Base-by-base conservation (phyloP, 2,797 vertebrate genomes). In the Ibycter americanus region DNA sequence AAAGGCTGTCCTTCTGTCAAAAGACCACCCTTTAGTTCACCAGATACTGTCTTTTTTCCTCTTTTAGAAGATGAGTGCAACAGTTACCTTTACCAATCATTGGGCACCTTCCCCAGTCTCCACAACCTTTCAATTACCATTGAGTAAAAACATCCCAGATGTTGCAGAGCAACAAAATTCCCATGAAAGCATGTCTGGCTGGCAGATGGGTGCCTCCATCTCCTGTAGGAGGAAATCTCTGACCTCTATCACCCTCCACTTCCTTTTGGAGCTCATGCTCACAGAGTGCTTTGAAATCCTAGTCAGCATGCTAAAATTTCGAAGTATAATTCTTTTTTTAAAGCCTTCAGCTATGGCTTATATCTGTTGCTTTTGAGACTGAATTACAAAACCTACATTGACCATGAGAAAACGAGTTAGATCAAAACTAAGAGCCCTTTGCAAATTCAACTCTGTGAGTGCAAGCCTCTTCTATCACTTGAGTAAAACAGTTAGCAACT, bases 401-500 rank as follows among this genome's bases (percentile, higher is more conserved):
- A 78, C 26, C 4, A 32, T 13, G 13, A 80, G 26, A 94, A 94
- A 95, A 56, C 0, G 6, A 56, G 25, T 54, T 59, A 38, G 18
- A 72, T 61, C 22, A 82, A 68, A 94, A 67, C 15, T 56, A 42
- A 56, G 13, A 56, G 38, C 20, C 11, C 19, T 76, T 96, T 46
- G 58, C 55, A 94, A 79, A 93, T 72, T 52, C 34, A 78, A 3
- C 3, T 80, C 58, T 66, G 4, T 27, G 6, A n/a, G 29, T 58
- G 29, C 12, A 49, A 90, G 12, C 15, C 12, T 86, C 23, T 55
- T 80, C 20, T 67, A 66, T 27, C 14, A 71, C 31, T 88, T 65
- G 25, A 88, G 15, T 76, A 63, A 89, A 84, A 81, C 14, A 89
- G 26, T 77, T 87, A 89, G 46, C 36, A 87, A 83, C 32, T 52